These are phyloP conservation scores for Microvelia longipes DNA, from an alignment of 1,140 invertebrate species.

Conservation along the genomic window DNA sequence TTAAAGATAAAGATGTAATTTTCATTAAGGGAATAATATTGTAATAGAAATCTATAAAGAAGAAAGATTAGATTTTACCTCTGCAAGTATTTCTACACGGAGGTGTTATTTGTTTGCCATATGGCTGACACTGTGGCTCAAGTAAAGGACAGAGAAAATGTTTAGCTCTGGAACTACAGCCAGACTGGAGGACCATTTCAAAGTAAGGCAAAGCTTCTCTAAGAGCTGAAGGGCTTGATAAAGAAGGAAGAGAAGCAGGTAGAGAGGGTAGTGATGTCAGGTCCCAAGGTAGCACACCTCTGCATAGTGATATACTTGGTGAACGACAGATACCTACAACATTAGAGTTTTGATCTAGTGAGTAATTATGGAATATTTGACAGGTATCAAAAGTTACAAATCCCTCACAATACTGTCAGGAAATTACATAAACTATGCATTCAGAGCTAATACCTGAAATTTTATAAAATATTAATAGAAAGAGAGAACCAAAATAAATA, in stretches of 20 bases:
- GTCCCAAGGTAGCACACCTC: slow-evolving; percentile 45
- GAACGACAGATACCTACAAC: slow-evolving; percentile 18
- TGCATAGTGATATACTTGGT: slow-evolving; percentile 29
- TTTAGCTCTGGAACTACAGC: slow-evolving; percentile 41
- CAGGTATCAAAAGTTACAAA: too few relatives aligned
- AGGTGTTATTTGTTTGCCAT: slow-evolving; percentile 36
- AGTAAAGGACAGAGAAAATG: slow-evolving; percentile 45
- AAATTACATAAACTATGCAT: too few relatives aligned
- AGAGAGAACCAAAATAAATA: too few relatives aligned
- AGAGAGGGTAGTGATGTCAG: slow-evolving; percentile 34
- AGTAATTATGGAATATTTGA: too few relatives aligned
- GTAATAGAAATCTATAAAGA: too few relatives aligned
- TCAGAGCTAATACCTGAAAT: too few relatives aligned
- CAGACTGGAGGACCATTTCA: slow-evolving; percentile 38
- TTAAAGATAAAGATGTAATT: too few relatives aligned
- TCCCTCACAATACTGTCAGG: too few relatives aligned
- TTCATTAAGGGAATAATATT: too few relatives aligned
- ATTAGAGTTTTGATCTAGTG: too few relatives aligned
- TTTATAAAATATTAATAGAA: too few relatives aligned
- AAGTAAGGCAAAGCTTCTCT: slow-evolving; percentile 34
- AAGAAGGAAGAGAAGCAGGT: slow-evolving; percentile 20
- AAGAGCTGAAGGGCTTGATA: slow-evolving; percentile 28
- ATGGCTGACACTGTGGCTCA: slow-evolving; percentile 46
- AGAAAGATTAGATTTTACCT: slow-evolving; percentile 30
- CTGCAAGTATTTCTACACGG: slow-evolving; percentile 48